phyloP scores from a whole-genome alignment of 2,888 invertebrate species.

The Drosophila emarginata region DNA sequence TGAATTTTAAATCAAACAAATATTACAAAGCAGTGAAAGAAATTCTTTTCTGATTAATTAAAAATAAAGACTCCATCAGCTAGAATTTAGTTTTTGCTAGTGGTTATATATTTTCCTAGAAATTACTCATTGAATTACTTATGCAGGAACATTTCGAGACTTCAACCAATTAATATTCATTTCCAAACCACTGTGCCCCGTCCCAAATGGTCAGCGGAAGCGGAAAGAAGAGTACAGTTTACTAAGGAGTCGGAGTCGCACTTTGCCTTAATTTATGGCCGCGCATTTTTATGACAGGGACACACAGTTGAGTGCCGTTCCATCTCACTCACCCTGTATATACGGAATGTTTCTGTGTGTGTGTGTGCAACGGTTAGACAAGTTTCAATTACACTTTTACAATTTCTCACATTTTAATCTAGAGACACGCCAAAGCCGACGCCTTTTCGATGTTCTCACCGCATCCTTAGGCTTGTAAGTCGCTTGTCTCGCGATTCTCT shows the following conservation, averaged over 20 bases:
- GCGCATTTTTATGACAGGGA: conserved; percentile 77
- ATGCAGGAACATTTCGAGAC: background rate
- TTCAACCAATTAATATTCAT: background rate
- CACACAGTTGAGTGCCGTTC: conserved; percentile 43
- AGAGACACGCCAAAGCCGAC: conserved; percentile 48
- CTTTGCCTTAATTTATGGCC: conserved; percentile 73
- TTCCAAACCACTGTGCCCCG: conserved; percentile 23
- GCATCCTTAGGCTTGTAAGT: conserved; percentile 69
- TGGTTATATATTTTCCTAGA: too few relatives aligned
- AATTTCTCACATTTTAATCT: conserved; percentile 78
- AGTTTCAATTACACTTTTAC: conserved; percentile 77
- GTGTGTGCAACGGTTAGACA: conserved; percentile 66
- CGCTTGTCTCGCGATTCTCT: conserved; percentile 24
- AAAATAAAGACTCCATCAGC: too few relatives aligned
- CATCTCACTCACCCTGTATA: conserved; percentile 12
- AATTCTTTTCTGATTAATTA: background rate
- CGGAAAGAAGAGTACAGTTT: conserved; percentile 51
- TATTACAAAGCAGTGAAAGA: too few relatives aligned
- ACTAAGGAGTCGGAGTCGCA: conserved; percentile 45
- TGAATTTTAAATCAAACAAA: too few relatives aligned
- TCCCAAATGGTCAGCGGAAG: conserved; percentile 63
- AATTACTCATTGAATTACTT: too few relatives aligned
- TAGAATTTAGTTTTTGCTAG: too few relatives aligned
- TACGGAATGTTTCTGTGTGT: conserved; percentile 19
- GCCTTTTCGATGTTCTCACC: conserved; percentile 69